These are phyloP conservation scores for Xylocopa sonorina DNA, from an alignment of 1,140 invertebrate species.

Conservation along the genomic window DNA sequence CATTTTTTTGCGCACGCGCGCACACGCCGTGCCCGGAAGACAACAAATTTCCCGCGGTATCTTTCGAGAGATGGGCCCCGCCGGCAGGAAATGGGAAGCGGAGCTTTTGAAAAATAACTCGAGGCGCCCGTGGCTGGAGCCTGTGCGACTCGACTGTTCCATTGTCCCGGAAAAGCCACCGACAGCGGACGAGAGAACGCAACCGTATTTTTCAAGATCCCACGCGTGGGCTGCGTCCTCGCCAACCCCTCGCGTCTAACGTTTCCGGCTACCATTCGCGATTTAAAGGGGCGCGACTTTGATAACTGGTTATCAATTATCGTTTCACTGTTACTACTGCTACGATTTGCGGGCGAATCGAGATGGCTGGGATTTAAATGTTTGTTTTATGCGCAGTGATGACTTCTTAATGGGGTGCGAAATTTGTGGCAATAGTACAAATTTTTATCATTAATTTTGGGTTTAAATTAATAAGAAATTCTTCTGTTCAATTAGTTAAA, in stretches of 20 bases:
- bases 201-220: constrained; percentile 44
- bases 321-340: no score
- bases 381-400: no score
- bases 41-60: constrained; percentile 74
- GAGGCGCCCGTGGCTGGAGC: constrained; percentile 38
- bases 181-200: constrained; percentile 24
- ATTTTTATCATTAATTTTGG: no score
- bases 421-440: no score
- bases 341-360: no score
- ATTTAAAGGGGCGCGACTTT: no score
- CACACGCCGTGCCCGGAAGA: constrained; percentile 62
- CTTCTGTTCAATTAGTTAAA: no score
- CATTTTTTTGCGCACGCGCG: constrained; percentile 76
- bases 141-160: constrained; percentile 50
- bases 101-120: constrained; percentile 63
- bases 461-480: no score
- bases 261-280: no score
- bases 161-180: constrained; percentile 47
- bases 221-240: neutral
- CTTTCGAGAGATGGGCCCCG: constrained; percentile 17
- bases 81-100: constrained; percentile 23
- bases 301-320: no score
- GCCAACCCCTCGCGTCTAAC: neutral
- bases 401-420: no score
- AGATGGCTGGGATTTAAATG: no score